Conservation (phyloP, 2,113 vertebrate genomes). For the Thamnophis sirtalis region DNA sequence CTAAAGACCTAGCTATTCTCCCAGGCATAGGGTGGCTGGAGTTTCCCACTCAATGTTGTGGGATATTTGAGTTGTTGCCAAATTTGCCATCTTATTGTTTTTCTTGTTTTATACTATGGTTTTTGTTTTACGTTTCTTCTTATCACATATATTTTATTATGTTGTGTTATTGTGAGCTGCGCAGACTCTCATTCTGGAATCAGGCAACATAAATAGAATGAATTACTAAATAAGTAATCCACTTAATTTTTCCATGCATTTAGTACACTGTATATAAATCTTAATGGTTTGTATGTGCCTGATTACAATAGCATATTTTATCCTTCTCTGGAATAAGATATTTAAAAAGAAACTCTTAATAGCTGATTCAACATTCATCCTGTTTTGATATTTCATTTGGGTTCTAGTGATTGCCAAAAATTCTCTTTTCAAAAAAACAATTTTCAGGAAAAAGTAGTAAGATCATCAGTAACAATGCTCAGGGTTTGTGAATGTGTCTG, state of each 20-base stretch:
- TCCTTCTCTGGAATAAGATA: not conserved
- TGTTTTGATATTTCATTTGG: not conserved
- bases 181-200: not conserved
- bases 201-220: not conserved
- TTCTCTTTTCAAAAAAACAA: not conserved
- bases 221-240: not conserved
- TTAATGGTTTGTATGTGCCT: not conserved
- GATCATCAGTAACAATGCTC: not conserved
- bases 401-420: not conserved
- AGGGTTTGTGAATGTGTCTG: not conserved
- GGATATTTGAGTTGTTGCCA: not conserved
- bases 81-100: not conserved
- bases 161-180: not conserved
- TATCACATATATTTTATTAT: not conserved
- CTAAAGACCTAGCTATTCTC: not conserved
- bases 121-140: not conserved
- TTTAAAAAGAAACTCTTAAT: not conserved
- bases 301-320: not conserved
- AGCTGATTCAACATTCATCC: not conserved
- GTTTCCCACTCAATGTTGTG: not conserved
- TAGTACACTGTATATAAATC: not conserved
- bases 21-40: not conserved
- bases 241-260: not conserved
- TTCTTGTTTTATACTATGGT: not conserved
- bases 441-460: not conserved